A percentile compares a stretch with the other conserved stretches of the same genome.
These are phyloP conservation scores for Erethizon dorsatum DNA, from an alignment of 2,797 vertebrate species.

Conservation along the genomic window DNA sequence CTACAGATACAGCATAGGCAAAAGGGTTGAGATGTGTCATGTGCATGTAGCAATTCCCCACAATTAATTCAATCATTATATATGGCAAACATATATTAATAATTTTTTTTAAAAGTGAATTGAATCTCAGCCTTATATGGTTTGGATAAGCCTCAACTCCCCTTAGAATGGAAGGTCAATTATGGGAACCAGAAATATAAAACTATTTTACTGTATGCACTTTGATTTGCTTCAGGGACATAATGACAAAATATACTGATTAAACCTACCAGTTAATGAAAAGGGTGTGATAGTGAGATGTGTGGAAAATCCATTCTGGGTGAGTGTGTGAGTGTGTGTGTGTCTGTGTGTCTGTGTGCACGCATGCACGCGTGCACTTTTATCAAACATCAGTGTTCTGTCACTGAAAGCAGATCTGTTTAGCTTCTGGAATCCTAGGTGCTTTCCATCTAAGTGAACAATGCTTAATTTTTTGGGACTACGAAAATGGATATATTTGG, in stretches of 20 bases:
- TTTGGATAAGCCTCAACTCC: slow-evolving; percentile 74
- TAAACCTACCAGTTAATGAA: slow-evolving; percentile 69
- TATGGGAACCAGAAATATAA: slow-evolving; percentile 35
- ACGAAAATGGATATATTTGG: slow-evolving; percentile 6
- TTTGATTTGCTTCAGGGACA: slow-evolving; percentile 75
- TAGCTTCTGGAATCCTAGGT: slow-evolving; percentile 2
- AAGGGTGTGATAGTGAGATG: slow-evolving; percentile 44
- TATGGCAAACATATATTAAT: neutral
- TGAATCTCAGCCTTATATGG: slow-evolving; percentile 62
- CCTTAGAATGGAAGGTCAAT: neutral
- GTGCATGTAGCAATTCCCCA: neutral
- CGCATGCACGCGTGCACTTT: neutral
- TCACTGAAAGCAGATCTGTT: neutral
- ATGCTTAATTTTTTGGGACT: neutral
- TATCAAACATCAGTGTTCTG: slow-evolving; percentile 20
- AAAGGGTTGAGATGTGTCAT: neutral
- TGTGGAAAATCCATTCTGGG: neutral
- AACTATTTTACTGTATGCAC: slow-evolving; percentile 26
- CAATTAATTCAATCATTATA: neutral
- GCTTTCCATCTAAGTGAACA: neutral
- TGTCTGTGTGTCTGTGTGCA: too few relatives aligned
- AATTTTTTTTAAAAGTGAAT: slow-evolving; percentile 71
- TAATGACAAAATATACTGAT: slow-evolving; percentile 31
- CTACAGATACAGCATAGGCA: neutral
- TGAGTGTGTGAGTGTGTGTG: neutral